Percentiles rank a stretch among this genome's conserved stretches.
These are phyloP conservation scores for Budorcas taxicolor DNA, from an alignment of 2,113 vertebrate genomes.

Conservation along the genomic window DNA sequence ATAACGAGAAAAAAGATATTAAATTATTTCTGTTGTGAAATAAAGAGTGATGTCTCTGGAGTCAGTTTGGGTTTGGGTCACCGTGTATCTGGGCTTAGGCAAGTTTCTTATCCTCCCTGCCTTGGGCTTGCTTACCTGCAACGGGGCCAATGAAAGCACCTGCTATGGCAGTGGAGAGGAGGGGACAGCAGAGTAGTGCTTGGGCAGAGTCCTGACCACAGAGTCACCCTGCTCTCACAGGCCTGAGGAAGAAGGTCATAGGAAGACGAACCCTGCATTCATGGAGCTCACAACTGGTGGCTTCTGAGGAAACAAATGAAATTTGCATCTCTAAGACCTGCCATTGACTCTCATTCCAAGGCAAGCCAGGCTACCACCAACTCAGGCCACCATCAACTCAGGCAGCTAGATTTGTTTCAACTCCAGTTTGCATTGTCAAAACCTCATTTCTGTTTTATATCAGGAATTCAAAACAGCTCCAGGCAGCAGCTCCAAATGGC, in stretches of 20 bases:
- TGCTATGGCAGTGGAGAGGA: rapidly evolving
- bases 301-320: not conserved
- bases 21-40: not conserved
- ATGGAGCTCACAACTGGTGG: rapidly evolving
- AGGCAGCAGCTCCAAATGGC: not conserved
- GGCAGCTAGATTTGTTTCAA: not conserved
- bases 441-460: not conserved
- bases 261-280: not conserved
- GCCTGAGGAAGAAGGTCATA: not conserved
- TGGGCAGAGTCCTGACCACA: not conserved
- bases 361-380: not conserved
- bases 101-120: not conserved
- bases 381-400: not conserved
- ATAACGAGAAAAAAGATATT: not conserved
- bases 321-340: not conserved
- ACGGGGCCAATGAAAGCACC: not conserved
- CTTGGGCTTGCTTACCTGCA: not conserved
- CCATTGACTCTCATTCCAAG: not conserved
- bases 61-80: not conserved
- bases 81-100: not conserved
- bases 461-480: not conserved
- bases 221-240: not conserved
- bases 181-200: not conserved
- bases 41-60: not conserved
- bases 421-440: not conserved